These are phyloP conservation scores for Linnaemya tessellans DNA, from an alignment of 2,888 invertebrate species.

Conservation along the genomic window DNA sequence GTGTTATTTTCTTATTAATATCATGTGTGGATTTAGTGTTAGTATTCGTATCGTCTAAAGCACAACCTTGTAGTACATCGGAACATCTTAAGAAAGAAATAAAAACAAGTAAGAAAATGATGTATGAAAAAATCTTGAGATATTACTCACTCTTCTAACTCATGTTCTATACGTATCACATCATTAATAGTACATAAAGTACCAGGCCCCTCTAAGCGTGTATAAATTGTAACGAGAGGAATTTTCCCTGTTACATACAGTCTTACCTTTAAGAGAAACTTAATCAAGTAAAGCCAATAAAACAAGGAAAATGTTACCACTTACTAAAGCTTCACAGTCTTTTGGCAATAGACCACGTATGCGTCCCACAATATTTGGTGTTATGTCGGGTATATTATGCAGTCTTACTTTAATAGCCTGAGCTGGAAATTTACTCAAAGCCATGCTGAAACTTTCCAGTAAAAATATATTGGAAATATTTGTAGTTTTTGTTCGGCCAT, in stretches of 20 bases:
- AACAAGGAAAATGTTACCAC: conserved; percentile 52
- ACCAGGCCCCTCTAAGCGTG: conserved; percentile 86
- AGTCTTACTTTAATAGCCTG: conserved; percentile 86
- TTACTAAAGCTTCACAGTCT: conserved; percentile 83
- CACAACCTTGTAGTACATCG: conserved; percentile 53
- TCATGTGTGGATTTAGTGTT: conserved; percentile 46
- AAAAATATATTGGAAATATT: conserved; percentile 83
- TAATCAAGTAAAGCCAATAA: not conserved
- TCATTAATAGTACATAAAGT: conserved; percentile 89
- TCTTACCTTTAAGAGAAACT: conserved; percentile 47
- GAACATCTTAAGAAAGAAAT: conserved; percentile 55
- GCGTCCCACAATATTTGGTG: conserved; percentile 84
- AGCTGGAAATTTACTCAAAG: conserved; percentile 85
- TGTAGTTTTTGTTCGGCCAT: conserved; percentile 84
- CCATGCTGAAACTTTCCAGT: conserved; percentile 84
- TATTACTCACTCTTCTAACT: conserved; percentile 83
- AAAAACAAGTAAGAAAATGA: not conserved
- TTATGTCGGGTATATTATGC: conserved; percentile 85
- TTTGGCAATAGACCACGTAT: conserved; percentile 86
- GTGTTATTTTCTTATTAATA: conserved; percentile 40
- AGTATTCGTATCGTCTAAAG: conserved; percentile 54
- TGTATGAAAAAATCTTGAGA: not conserved
- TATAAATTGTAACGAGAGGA: conserved; percentile 87
- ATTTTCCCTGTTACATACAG: conserved; percentile 64
- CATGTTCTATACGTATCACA: conserved; percentile 86